Conservation (phyloP, 1,140 invertebrate genomes). For the Orchestia grillus region DNA sequence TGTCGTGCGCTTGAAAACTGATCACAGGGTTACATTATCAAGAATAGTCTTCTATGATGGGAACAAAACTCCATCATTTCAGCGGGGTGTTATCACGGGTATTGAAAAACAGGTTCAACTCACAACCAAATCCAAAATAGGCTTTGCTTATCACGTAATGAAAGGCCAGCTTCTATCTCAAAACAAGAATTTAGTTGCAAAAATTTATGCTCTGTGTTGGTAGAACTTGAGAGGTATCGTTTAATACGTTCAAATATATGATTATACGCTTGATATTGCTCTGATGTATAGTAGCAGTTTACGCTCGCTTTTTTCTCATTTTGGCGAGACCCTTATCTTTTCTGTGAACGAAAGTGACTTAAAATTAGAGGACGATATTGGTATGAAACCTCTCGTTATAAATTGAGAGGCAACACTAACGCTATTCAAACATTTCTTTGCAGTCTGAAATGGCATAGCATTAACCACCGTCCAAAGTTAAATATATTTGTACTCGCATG, state of each 20-base stretch:
- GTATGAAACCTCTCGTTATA: neutral
- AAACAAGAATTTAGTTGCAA: too few species aligned
- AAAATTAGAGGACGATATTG: neutral
- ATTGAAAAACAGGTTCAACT: too few species aligned
- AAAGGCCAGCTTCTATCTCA: too few species aligned
- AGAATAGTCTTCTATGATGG: too few species aligned
- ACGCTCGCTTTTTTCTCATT: neutral
- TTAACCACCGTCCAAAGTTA: too few species aligned
- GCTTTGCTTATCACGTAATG: too few species aligned
- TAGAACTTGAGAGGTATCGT: neutral
- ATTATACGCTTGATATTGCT: neutral
- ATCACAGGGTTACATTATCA: too few species aligned
- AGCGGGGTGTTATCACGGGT: too few species aligned
- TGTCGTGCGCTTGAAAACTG: too few species aligned
- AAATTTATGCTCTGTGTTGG: neutral
- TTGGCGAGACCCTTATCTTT: neutral
- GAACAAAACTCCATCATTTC: too few species aligned
- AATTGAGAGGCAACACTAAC: neutral
- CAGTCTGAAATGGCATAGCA: neutral
- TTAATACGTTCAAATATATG: neutral
- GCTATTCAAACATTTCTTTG: neutral
- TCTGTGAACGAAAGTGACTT: neutral
- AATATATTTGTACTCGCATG: too few species aligned
- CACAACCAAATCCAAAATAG: too few species aligned
- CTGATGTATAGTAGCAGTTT: neutral